Evolutionary conservation across 1,140 invertebrate genomes (phyloP), one percentile per base, ranked within the genome.

Genomic region (Dufourea novaeangliae): DNA sequence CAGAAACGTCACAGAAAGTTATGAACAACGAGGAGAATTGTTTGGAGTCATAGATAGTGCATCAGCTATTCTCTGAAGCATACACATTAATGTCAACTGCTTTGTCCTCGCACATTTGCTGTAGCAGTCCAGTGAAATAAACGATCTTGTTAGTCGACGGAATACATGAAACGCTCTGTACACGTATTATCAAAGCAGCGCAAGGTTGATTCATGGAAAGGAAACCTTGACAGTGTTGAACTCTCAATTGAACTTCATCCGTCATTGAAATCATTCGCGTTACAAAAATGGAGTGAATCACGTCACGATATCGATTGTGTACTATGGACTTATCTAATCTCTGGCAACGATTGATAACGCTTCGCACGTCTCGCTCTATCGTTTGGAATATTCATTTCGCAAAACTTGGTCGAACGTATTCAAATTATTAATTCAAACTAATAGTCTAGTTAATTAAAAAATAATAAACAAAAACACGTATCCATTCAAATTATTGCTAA

Each of bases 301-400:
- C 69, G 59, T 44, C 12, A 71, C 2, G 34, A 72, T 61, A 72
- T 50, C 62, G 77, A 74, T 79, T 73, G 46, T 56, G 22, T 22
- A 32, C 44, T 8, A n/a, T 5, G 11, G 1, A 29, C 41, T 72
- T 80, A 80, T 80, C 79, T 80, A 80, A 80, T 80, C 74, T 76
- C 0, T 22, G n/a, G 41, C 10, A 27, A 62, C 12, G 22, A 57
- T 34, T 46, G 37, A 57, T 32, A 20, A 17, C 37, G 5, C 10
- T 0, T 50, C 25, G 20, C 20, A 12, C 12, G 22, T 3, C 32
- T 32, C 10, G 7, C 32, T 32, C 10, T 20, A 70, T 50, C 52
- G 61, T 69, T 41, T 6, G 6, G 20, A 17, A 50, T 50, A n/a
- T 14, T 1, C 44, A n/a, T 50, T 50, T n/a, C 20, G 44, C 20